These are phyloP conservation scores for Abscondita cerata DNA, from an alignment of 2,888 invertebrate genomes.

Conservation along the genomic window DNA sequence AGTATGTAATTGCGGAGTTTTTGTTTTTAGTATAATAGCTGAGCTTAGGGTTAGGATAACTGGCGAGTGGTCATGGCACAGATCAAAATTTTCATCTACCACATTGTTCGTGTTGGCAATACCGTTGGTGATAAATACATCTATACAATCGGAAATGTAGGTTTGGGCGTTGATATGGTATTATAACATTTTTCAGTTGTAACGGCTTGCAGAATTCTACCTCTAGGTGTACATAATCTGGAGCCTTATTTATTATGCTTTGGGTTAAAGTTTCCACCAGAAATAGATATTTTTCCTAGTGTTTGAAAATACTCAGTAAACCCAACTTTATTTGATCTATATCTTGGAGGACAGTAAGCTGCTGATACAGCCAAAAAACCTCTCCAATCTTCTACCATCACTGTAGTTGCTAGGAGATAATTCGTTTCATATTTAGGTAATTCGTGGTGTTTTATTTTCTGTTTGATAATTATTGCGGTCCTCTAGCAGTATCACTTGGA, in stretches of 20 bases:
- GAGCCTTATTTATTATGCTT: constrained; percentile 7
- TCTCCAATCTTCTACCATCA: constrained; percentile 6
- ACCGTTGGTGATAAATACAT: constrained; percentile 6
- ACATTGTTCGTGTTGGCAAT: not conserved
- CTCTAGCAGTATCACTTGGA: not conserved
- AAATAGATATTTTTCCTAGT: constrained; percentile 1
- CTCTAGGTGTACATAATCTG: constrained; percentile 1
- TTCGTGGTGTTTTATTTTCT: constrained; percentile 4
- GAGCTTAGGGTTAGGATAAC: constrained; percentile 9
- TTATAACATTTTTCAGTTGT: not conserved
- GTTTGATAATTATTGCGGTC: constrained; percentile 3
- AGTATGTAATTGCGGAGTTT: constrained; percentile 5
- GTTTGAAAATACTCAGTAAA: not conserved
- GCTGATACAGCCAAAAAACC: not conserved
- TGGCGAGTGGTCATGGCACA: constrained; percentile 5
- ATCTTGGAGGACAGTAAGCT: constrained; percentile 1
- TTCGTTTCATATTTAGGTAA: not conserved
- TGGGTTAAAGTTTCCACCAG: constrained; percentile 1
- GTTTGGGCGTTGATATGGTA: not conserved
- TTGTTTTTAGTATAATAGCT: constrained; percentile 6
- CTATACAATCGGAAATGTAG: not conserved
- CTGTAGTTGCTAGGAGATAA: not conserved
- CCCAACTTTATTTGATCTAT: not conserved
- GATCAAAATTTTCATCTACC: constrained; percentile 3
- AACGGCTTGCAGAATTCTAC: constrained; percentile 6